Evolutionary conservation across 2,113 vertebrate species (phyloP).

Genomic region (Epinephelus lanceolatus): DNA sequence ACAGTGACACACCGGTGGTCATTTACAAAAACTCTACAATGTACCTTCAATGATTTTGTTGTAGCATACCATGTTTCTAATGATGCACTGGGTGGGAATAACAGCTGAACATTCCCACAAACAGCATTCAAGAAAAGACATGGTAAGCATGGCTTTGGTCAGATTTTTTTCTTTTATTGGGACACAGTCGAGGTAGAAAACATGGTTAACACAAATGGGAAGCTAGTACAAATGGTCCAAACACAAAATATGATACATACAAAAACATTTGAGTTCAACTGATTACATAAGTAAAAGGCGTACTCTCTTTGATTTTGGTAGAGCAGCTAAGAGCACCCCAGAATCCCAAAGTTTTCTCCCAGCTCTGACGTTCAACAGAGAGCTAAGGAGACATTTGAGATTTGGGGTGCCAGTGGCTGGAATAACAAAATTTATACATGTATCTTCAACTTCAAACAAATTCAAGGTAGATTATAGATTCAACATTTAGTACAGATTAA

Average conservation of each 20-base stretch:
- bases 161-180: conserved; percentile 13
- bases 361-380: not conserved
- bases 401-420: no score
- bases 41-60: not conserved
- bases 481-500: not conserved
- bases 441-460: not conserved
- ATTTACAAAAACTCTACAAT: no score
- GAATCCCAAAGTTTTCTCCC: not conserved
- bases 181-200: conserved; percentile 30
- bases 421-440: not conserved
- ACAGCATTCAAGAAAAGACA: not conserved
- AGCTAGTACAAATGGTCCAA: conserved; percentile 18
- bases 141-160: not conserved
- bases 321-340: not conserved
- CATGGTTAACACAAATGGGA: conserved; percentile 7
- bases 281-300: not conserved
- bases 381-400: not conserved
- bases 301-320: conserved; percentile 4
- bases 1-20: no score
- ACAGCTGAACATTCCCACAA: not conserved
- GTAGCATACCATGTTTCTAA: not conserved
- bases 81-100: not conserved
- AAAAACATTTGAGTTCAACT: not conserved
- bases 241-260: conserved; percentile 3
- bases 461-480: not conserved